Conservation (phyloP, 2,113 vertebrate genomes). For the Balaenoptera acutorostrata region DNA sequence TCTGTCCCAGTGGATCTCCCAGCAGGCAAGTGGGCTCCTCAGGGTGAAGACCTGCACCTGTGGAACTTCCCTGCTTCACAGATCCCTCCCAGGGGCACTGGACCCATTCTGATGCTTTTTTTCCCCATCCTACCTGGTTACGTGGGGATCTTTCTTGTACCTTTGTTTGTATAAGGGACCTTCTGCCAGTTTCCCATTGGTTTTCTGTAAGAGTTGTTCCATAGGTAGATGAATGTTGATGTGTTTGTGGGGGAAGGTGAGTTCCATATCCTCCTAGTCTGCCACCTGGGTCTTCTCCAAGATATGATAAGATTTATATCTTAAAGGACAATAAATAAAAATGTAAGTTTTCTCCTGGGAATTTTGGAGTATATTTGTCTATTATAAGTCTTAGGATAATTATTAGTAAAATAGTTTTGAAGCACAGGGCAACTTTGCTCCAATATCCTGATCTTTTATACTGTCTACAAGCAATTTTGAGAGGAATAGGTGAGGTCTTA, state of each 20-base stretch:
- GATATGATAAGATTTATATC: neutral
- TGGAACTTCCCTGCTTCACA: neutral
- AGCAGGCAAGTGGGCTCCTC: neutral
- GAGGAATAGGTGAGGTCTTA: neutral
- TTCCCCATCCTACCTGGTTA: neutral
- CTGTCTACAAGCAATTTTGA: neutral
- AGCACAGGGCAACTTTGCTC: neutral
- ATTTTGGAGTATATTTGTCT: neutral
- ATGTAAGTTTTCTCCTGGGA: neutral
- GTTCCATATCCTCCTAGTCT: neutral
- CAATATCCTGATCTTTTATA: neutral
- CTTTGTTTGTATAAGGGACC: neutral
- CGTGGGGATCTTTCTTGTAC: neutral
- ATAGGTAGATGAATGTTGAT: neutral
- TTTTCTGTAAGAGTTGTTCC: neutral
- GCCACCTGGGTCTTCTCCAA: neutral
- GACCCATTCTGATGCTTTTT: neutral
- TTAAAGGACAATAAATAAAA: neutral
- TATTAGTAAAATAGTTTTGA: neutral
- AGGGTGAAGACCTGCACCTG: neutral
- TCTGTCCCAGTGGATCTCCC: neutral
- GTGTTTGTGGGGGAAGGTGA: neutral
- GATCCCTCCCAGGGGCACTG: neutral
- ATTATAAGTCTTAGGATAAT: neutral
- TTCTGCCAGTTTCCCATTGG: neutral